Evolutionary conservation across 2,113 vertebrate species (phyloP), one percentile per base, ranked within the genome.

Genomic region (Penelope pileata): DNA sequence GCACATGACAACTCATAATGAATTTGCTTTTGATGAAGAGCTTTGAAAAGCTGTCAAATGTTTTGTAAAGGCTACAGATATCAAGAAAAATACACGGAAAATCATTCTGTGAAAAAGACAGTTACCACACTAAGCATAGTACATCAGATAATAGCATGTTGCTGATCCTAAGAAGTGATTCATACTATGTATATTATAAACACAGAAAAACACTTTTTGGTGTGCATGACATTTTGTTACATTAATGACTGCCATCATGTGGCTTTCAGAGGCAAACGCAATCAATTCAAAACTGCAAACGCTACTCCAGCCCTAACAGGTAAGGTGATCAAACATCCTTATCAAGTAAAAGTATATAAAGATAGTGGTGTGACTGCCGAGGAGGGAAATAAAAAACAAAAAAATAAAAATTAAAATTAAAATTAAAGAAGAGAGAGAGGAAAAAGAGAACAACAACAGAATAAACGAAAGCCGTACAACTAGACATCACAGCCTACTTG

Each of bases 251-350:
- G 81, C 64, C 94, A 87, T 36, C 90, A 75, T 60, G 36, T 40
- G 78, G 74, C n/a, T 73, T 17, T 3, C 5, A 51, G 63, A 69
- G 27, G 51, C 8, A 87, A 93, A 48, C 7, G 22, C 48, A 75
- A 3, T 1, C 7, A 24, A 82, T 22, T 16, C n/a, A 21, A 59
- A 78, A 63, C 11, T 38, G 19, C 12, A 56, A n/a, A 3, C 5
- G 15, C 2, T 29, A 42, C 64, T 72, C 30, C 17, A 75, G 42
- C 26, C 43, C 47, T 12, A 54, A 54, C 1, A 30, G 15, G 14
- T 6, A 36, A 70, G 30, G 6, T 18, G 34, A 45, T 9, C 12
- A 21, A 62, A 26, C 2, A 4, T 6, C 24, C 59, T 0, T 0
- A 50, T 16, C n/a, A 54, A 58, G 23, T 21, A 11, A 83, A 89